A percentile compares a stretch with the other conserved stretches of the same genome.
Evolutionary conservation across 2,797 vertebrate genomes (phyloP).

Genomic region (Champsocephalus gunnari): DNA sequence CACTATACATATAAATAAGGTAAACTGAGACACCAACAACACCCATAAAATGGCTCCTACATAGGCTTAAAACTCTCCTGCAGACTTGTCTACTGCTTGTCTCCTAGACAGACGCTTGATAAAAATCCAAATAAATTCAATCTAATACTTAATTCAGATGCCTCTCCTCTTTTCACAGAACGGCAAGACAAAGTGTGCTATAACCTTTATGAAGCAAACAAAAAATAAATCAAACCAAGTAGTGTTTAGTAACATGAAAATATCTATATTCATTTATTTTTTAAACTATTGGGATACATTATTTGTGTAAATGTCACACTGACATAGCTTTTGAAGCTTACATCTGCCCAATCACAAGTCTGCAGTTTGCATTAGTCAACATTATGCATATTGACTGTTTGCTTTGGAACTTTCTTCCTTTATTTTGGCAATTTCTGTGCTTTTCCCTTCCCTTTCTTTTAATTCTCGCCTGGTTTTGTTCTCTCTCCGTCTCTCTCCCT

Average conservation of each 20-base stretch:
- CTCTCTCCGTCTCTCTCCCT: constrained; percentile 11
- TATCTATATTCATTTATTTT: neutral
- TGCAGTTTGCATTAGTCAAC: neutral
- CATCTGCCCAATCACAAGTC: neutral
- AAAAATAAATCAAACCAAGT: too few relatives aligned
- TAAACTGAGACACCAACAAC: too few relatives aligned
- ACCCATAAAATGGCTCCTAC: too few relatives aligned
- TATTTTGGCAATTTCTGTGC: neutral
- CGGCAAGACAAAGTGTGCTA: too few relatives aligned
- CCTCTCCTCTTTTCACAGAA: too few relatives aligned
- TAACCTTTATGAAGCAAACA: too few relatives aligned
- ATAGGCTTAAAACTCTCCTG: too few relatives aligned
- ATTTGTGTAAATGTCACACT: neutral
- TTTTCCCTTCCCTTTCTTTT: constrained; percentile 5
- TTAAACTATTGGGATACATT: neutral
- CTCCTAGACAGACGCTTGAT: neutral
- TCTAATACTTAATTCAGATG: neutral
- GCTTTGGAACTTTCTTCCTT: neutral
- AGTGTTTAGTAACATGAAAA: neutral
- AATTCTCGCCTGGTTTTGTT: constrained; percentile 18
- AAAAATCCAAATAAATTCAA: neutral
- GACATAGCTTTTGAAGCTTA: neutral
- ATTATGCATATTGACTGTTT: neutral
- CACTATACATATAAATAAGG: too few relatives aligned
- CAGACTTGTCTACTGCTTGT: neutral